Base-by-base conservation (phyloP, 2,888 invertebrate genomes). In the Toxonevra muliebris region DNA sequence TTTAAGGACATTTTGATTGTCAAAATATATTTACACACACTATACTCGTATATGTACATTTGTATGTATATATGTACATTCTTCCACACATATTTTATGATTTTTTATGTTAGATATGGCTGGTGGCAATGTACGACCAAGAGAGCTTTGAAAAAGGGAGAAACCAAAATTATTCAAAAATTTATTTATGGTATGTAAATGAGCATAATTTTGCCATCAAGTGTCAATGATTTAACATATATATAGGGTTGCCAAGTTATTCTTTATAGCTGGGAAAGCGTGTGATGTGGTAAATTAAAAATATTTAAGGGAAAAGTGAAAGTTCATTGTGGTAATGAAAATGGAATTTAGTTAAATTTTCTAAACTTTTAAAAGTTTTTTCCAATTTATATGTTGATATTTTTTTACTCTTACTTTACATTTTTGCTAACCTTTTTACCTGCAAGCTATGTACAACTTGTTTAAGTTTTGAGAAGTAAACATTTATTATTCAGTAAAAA, bases 111-210 rank as follows among this genome's bases (percentile, higher is more conserved):
- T 20, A 4, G 53, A 11, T 13, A 11, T 11, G 13, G 40, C 41
- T 41, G 57, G 11, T n/a, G 41, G 48, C 12, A 50, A 43, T n/a
- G 43, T 52, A n/a, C n/a, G 15, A 10, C 52, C 59, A 20, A 15
- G n/a, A 19, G 19, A 54, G n/a, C 30, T 30, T 30, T 2, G 30
- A 30, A 19, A 50, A 69, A 54, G 50, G n/a, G 48, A 11, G 57
- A 73, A 71, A 72, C 69, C 72, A 71, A 67, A 74, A 74, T 71
- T 73, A 74, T 73, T 59, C 70, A 62, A 67, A 69, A 67, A 72
- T 71, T 69, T 71, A 77, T 79, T 78, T 77, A 77, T 76, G 74
- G 76, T 75, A 79, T 80, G 79, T 75, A 77, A 79, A 80, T 80
- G 75, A 75, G 73, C 69, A 72, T 76, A 76, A 74, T 77, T 77